phyloP scores from a whole-genome alignment of 2,113 vertebrate genomes.

The Phainopepla nitens region DNA sequence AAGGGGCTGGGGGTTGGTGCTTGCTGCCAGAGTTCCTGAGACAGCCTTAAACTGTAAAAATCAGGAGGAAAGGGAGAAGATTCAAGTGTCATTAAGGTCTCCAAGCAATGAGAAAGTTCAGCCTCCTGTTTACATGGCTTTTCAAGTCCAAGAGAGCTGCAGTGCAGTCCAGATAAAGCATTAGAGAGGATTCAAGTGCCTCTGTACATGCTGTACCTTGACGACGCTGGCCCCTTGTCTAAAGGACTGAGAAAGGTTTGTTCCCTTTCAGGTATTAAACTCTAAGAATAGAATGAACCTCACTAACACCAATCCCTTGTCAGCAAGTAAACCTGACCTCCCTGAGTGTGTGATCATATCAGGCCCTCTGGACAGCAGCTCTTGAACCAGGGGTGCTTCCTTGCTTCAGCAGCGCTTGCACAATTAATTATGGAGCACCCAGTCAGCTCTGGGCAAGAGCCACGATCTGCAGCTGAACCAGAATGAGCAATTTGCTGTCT shows the following conservation, averaged over 20 bases:
- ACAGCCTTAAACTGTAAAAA: background rate
- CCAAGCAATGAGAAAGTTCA: background rate
- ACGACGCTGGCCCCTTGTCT: background rate
- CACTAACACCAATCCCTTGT: background rate
- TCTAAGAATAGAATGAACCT: background rate
- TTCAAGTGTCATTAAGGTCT: background rate
- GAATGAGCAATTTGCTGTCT: background rate
- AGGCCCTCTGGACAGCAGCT: background rate
- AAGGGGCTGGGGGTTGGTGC: background rate
- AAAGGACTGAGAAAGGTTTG: background rate
- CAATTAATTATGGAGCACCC: background rate
- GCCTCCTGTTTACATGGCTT: background rate
- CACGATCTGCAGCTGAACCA: background rate
- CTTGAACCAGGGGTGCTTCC: background rate
- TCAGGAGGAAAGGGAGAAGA: background rate
- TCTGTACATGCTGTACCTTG: background rate
- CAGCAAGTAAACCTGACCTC: background rate
- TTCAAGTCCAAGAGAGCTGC: background rate
- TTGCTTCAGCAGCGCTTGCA: background rate
- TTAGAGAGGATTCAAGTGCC: background rate
- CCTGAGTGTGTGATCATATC: fast-evolving
- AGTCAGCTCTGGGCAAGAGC: background rate
- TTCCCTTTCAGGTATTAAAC: background rate
- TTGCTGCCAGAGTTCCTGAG: background rate
- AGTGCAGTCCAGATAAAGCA: background rate